Conservation (phyloP, 2,888 invertebrate genomes). For the Drosophila percnosoma region DNA sequence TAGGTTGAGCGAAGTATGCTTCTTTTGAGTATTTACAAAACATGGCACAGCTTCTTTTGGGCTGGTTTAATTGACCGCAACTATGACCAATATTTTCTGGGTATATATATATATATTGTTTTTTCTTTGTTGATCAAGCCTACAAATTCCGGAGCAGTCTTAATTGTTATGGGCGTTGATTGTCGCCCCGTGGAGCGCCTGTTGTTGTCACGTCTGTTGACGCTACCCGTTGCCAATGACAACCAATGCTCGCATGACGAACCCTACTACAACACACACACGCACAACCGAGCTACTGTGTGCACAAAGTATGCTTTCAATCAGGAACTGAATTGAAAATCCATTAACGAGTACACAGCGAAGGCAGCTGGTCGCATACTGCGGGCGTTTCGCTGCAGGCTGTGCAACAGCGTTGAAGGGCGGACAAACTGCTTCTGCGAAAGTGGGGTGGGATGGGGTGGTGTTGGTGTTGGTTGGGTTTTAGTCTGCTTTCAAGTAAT, state of each 20-base stretch:
- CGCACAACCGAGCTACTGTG: not conserved
- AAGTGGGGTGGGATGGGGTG: not conserved
- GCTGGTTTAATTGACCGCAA: not conserved
- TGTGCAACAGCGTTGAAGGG: constrained; percentile 3
- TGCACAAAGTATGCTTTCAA: constrained; percentile 78
- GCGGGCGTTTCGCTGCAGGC: constrained; percentile 22
- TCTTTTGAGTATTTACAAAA: not conserved
- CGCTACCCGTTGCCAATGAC: constrained; percentile 74
- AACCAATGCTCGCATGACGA: constrained; percentile 66
- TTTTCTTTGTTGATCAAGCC: not conserved
- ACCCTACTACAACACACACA: constrained; percentile 24
- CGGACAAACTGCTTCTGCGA: not conserved
- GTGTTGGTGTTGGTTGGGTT: not conserved
- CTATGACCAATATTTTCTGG: not conserved
- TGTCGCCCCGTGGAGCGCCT: constrained; percentile 34
- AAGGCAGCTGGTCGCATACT: constrained; percentile 49
- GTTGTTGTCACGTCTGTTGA: constrained; percentile 72
- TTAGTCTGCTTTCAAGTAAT: constrained; percentile 51
- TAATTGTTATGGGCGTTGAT: constrained; percentile 41
- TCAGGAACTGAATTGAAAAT: constrained; percentile 81
- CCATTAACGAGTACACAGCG: constrained; percentile 78
- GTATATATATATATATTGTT: not conserved
- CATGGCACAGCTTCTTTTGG: not conserved
- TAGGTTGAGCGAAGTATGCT: not conserved
- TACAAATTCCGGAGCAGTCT: constrained; percentile 6